Conservation (phyloP, 1,140 invertebrate species). For the Telenomus remus region DNA sequence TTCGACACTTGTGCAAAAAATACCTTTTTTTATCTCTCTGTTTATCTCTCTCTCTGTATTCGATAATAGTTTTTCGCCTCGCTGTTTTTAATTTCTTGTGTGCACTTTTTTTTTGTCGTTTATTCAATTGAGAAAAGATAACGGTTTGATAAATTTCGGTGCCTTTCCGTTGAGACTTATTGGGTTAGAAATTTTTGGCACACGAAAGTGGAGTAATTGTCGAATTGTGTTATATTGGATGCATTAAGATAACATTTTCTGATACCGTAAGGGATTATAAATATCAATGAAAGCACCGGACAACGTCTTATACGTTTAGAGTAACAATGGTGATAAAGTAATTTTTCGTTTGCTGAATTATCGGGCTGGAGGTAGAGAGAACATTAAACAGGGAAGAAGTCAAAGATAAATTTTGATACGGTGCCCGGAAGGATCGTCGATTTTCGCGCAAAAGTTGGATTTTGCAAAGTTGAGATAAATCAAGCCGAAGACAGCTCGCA, state of each 20-base stretch:
- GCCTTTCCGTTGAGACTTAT: neutral
- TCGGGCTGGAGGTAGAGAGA: conserved; percentile 12
- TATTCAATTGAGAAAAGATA: too few species aligned
- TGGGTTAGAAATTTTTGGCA: conserved; percentile 1
- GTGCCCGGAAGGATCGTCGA: conserved; percentile 47
- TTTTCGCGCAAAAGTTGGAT: conserved; percentile 50
- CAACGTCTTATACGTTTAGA: conserved; percentile 33
- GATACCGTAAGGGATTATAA: conserved; percentile 31
- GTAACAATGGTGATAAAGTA: conserved; percentile 48
- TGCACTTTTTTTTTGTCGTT: neutral
- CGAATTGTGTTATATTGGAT: neutral
- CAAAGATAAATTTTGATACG: conserved; percentile 51
- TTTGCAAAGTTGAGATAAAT: conserved; percentile 53
- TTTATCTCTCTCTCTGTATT: too few species aligned
- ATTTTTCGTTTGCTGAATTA: conserved; percentile 46
- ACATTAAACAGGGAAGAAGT: conserved; percentile 27
- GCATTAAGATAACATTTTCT: conserved; percentile 21
- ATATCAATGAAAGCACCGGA: conserved; percentile 28
- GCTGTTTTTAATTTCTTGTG: conserved; percentile 8
- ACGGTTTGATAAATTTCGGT: too few species aligned
- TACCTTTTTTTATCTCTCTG: conserved; percentile 19
- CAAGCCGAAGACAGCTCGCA: conserved; percentile 43
- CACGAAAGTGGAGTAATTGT: neutral
- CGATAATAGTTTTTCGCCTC: too few species aligned
- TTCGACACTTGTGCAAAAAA: conserved; percentile 35